Evolutionary conservation across 2,113 vertebrate genomes (phyloP).

Genomic region (Melanotaenia duboulayi): DNA sequence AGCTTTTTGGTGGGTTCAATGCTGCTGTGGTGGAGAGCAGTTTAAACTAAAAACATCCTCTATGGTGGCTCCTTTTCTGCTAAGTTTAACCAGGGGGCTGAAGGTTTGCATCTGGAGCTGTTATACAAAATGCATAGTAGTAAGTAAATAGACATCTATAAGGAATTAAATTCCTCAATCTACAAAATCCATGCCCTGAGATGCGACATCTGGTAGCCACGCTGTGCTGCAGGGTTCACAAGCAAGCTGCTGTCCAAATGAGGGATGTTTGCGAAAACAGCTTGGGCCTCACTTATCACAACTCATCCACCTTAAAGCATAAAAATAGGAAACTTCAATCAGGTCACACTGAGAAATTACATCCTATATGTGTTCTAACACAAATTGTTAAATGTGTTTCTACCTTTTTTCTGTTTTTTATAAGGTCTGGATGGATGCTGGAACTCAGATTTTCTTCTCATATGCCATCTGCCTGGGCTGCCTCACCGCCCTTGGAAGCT

Average conservation of each 20-base stretch:
- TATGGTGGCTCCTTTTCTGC: no score
- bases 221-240: neutral
- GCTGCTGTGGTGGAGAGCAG: no score
- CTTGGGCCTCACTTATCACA: neutral
- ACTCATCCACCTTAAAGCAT: neutral
- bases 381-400: neutral
- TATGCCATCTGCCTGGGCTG: slow-evolving; percentile 96
- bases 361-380: neutral
- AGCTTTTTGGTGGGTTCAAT: no score
- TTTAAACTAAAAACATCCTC: no score
- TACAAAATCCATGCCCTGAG: neutral
- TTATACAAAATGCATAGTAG: no score
- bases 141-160: neutral
- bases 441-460: slow-evolving; percentile 98
- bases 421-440: slow-evolving; percentile 98
- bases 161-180: neutral
- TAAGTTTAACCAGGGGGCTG: no score
- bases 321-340: neutral
- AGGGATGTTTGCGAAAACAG: neutral
- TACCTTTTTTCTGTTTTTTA: slow-evolving; percentile 1
- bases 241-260: neutral
- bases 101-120: no score
- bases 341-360: neutral
- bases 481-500: slow-evolving; percentile 95
- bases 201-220: neutral